Base-by-base conservation (phyloP, 2,888 invertebrate species). In the Slavum lentiscoides region DNA sequence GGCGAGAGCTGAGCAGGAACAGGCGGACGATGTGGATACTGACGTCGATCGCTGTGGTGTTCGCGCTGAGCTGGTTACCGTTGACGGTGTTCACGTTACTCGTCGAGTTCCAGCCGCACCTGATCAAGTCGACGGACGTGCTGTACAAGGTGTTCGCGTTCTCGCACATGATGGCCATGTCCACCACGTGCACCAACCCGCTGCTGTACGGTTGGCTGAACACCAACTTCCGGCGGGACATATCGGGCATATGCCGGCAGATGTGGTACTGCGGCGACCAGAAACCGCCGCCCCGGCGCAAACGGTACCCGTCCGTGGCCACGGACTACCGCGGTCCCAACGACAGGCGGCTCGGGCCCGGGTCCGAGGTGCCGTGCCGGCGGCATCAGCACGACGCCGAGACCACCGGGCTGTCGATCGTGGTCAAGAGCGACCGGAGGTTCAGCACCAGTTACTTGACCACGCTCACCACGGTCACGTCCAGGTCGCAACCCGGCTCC, bases 191-290 rank as follows among this genome's bases (percentile, higher is more conserved):
- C 83, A 87, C 88, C 37, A 90, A 90, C 84, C 90, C 90, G 0
- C 87, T 90, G n/a, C 86, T 90, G 61, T 90, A 90, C 85, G 90
- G 89, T 11, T 88, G 89, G 87, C 86, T 90, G 77, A 90, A 90
- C 85, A 90, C 90, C 82, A 89, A 89, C 84, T 89, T 90, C 85
- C 84, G 88, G 66, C 85, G 86, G 13, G 89, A 89, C 84, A 87
- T 88, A 68, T 59, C 82, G 3, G 74, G 77, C 21, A 74, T 83
- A 64, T 82, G 82, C 23, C 81, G 72, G 43, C 80, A 81, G 13
- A 74, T 82, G 39, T 82, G 77, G 61, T 81, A 80, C 68, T 83
- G 82, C 2, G 55, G 74, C 21, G 82, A 76, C 21, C 80, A 82
- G 37, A 68, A 77, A 58, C 58, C 81, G 5, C 81, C 83, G 49